Conservation (phyloP, 2,888 invertebrate species). For the Heteropelma amictum region DNA sequence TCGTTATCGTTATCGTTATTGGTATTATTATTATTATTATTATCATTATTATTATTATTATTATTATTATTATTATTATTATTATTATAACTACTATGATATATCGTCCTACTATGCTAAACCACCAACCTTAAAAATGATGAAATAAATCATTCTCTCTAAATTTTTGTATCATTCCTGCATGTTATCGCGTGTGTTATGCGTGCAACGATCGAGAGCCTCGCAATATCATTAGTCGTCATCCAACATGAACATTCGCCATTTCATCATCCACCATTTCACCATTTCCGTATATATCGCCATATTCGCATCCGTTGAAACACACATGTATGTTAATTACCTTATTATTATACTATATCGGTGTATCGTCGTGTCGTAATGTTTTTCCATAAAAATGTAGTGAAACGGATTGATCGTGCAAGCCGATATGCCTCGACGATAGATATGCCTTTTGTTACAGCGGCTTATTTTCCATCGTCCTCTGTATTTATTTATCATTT, state of each 20-base stretch:
- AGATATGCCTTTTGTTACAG: too few relatives aligned
- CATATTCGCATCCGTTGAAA: too few relatives aligned
- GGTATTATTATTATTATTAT: conserved; percentile 51
- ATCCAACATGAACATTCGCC: too few relatives aligned
- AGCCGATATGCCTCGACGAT: too few relatives aligned
- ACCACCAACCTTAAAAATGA: conserved; percentile 68
- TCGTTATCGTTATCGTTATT: conserved; percentile 54
- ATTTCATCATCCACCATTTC: too few relatives aligned
- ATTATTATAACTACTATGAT: conserved; percentile 54
- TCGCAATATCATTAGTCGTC: conserved; percentile 41
- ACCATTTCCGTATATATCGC: too few relatives aligned
- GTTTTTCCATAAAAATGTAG: too few relatives aligned
- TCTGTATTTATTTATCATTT: background rate
- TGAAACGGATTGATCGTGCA: too few relatives aligned
- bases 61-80: conserved; percentile 49
- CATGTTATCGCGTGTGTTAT: conserved; percentile 55
- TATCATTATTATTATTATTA: conserved; percentile 53
- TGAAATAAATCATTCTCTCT: conserved; percentile 69
- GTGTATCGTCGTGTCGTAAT: too few relatives aligned
- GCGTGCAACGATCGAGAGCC: too few relatives aligned
- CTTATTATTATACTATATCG: too few relatives aligned
- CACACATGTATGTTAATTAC: too few relatives aligned
- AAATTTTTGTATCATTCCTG: conserved; percentile 64
- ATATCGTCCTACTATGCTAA: conserved; percentile 64
- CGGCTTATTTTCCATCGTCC: conserved; percentile 6